Conservation (phyloP, 1,140 invertebrate species). For the Phthorimaea operculella region DNA sequence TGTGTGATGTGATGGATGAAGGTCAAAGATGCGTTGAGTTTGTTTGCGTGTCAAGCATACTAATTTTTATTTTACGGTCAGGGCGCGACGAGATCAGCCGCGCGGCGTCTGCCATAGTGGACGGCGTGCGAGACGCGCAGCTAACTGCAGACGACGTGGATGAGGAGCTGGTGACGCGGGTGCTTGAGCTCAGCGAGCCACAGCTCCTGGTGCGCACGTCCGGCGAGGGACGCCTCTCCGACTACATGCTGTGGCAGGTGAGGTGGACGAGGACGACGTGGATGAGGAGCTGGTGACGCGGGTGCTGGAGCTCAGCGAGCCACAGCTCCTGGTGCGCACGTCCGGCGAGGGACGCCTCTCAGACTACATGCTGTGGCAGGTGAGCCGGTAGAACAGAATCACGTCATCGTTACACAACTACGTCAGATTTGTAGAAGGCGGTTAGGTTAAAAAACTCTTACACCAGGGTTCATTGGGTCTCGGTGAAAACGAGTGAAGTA, state of each 20-base stretch:
- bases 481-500: too few relatives aligned
- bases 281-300: conserved; percentile 81
- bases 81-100: conserved; percentile 90
- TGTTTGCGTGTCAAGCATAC: too few relatives aligned
- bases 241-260: conserved; percentile 98
- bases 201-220: conserved; percentile 96
- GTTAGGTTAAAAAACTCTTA: too few relatives aligned
- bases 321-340: conserved; percentile 93
- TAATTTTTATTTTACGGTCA: too few relatives aligned
- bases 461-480: too few relatives aligned
- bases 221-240: conserved; percentile 94
- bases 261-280: conserved; percentile 74
- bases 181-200: conserved; percentile 77
- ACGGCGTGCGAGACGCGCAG: conserved; percentile 69
- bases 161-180: conserved; percentile 81
- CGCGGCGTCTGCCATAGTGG: conserved; percentile 74
- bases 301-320: conserved; percentile 76
- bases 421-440: too few relatives aligned
- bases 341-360: conserved; percentile 96
- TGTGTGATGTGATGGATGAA: too few relatives aligned
- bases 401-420: too few relatives aligned
- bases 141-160: conserved; percentile 77
- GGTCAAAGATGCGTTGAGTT: too few relatives aligned
- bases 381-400: conserved; percentile 47
- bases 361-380: conserved; percentile 98